These are phyloP conservation scores for Potamarius usumacintae DNA, from an alignment of 2,113 vertebrate genomes.

Conservation along the genomic window DNA sequence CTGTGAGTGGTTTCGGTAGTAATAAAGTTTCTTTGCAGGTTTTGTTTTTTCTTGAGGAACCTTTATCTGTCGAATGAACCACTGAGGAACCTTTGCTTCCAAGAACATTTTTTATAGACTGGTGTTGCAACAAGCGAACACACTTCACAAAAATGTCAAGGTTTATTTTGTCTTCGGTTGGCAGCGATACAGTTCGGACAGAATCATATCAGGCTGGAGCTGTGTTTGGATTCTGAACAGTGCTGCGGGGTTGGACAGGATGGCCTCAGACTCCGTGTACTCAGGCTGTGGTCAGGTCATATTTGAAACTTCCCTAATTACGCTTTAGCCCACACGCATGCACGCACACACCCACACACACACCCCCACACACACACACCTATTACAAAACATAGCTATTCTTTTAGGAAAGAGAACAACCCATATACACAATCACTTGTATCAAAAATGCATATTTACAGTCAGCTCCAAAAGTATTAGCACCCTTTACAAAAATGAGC, in stretches of 20 bases:
- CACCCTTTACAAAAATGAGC: background rate
- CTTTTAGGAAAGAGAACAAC: background rate
- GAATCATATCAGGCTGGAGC: background rate
- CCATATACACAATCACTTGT: background rate
- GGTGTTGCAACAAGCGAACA: background rate
- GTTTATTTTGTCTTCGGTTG: slow-evolving; percentile 10
- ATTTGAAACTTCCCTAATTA: background rate
- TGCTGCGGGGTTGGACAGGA: background rate
- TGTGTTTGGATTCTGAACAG: background rate
- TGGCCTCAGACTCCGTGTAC: background rate
- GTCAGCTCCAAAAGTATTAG: no score
- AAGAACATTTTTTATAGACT: background rate
- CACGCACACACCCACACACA: background rate
- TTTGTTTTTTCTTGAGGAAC: background rate
- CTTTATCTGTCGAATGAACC: background rate
- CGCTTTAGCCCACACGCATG: no score
- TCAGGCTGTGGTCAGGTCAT: background rate
- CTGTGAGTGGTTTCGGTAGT: background rate
- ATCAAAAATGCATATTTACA: background rate
- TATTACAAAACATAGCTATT: background rate
- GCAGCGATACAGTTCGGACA: background rate
- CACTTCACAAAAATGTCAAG: slow-evolving; percentile 12
- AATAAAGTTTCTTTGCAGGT: background rate
- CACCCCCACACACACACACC: background rate
- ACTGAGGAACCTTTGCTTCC: background rate